Conservation (phyloP, 1,140 invertebrate genomes). For the Dendrolimus kikuchii region DNA sequence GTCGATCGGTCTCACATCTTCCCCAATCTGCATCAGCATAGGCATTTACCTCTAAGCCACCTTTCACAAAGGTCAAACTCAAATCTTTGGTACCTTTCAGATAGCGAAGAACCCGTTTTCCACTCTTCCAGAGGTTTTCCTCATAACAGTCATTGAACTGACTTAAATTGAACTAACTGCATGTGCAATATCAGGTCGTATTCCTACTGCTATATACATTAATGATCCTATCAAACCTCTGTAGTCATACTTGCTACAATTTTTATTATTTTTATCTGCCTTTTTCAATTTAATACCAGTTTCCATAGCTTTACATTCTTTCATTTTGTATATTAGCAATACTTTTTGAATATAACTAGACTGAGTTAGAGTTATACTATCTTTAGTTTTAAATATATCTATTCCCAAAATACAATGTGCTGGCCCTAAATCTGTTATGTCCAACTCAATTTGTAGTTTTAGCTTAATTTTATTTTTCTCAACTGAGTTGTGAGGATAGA, state of each 20-base stretch:
- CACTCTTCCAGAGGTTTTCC: constrained; percentile 3
- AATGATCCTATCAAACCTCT: too few relatives aligned
- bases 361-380: constrained; percentile 5
- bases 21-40: constrained; percentile 3
- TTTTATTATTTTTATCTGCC: too few relatives aligned
- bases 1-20: background rate
- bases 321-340: constrained; percentile 3
- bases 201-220: background rate
- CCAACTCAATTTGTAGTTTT: too few relatives aligned
- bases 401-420: too few relatives aligned
- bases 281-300: background rate
- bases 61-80: background rate
- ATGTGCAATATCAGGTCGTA: constrained; percentile 3
- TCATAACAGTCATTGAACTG: constrained; percentile 4
- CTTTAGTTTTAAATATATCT: constrained; percentile 1
- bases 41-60: background rate
- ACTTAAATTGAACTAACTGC: constrained; percentile 3
- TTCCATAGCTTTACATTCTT: constrained; percentile 1
- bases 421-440: too few relatives aligned
- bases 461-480: too few relatives aligned
- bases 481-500: too few relatives aligned
- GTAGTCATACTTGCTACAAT: too few relatives aligned
- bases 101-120: constrained; percentile 6
- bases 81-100: constrained; percentile 6
- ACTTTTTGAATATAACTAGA: constrained; percentile 3